A percentile compares a stretch with the other conserved stretches of the same genome.
Evolutionary conservation across 1,140 invertebrate genomes (phyloP).

Genomic region (Pseudomyrmex gracilis): DNA sequence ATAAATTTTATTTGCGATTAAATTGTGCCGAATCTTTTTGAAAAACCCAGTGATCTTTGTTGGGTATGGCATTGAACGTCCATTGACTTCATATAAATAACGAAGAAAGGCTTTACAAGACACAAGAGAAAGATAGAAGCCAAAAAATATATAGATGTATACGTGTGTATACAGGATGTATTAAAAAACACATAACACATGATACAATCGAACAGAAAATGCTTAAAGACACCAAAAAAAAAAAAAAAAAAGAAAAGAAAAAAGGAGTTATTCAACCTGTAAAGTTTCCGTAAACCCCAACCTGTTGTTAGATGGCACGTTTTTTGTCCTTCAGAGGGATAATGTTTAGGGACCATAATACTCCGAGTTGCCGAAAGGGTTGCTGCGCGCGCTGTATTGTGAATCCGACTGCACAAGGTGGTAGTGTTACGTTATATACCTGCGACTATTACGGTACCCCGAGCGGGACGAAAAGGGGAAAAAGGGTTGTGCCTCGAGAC

Average conservation of each 20-base stretch:
- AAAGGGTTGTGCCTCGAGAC: slow-evolving; percentile 70
- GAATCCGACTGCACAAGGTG: slow-evolving; percentile 59
- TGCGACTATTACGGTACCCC: slow-evolving; percentile 60
- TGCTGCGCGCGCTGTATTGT: slow-evolving; percentile 73
- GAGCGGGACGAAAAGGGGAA: slow-evolving; percentile 20
- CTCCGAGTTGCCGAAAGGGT: slow-evolving; percentile 76
- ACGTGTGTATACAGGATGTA: slow-evolving; percentile 52
- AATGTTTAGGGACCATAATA: slow-evolving; percentile 75
- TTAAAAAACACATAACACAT: slow-evolving; percentile 21
- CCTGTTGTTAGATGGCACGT: slow-evolving; percentile 67
- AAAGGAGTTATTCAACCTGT: slow-evolving; percentile 47
- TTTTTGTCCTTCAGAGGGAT: slow-evolving; percentile 58
- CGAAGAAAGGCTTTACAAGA: no score
- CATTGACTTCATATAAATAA: no score
- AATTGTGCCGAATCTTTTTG: no score
- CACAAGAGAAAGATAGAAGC: no score
- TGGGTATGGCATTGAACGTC: no score
- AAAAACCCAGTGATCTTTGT: no score
- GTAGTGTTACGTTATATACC: slow-evolving; percentile 72
- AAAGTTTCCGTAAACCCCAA: slow-evolving; percentile 61
- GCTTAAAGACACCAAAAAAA: not conserved
- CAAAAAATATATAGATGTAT: no score
- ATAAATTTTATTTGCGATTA: no score
- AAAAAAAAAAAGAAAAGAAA: slow-evolving; percentile 31
- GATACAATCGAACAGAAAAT: slow-evolving; percentile 41